Evolutionary conservation across 2,888 invertebrate genomes (phyloP).

Genomic region (Drosophila gaucha): DNA sequence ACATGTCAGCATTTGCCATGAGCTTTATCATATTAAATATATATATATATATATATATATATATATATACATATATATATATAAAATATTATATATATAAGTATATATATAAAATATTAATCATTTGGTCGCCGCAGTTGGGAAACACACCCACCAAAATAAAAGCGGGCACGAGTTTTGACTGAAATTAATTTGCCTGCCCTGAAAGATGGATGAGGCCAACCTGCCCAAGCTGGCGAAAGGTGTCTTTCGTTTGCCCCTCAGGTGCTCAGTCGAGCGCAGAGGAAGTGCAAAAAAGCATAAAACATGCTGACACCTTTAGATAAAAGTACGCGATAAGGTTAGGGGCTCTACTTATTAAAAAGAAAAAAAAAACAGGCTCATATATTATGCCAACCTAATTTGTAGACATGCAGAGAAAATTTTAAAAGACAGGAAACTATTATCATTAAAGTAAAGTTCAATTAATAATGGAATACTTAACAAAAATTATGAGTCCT

Average conservation of each 20-base stretch:
- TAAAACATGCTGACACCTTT: constrained; percentile 63
- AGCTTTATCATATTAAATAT: constrained; percentile 30
- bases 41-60: constrained; percentile 2
- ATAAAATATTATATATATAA: background rate
- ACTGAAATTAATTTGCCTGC: constrained; percentile 76
- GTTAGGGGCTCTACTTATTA: constrained; percentile 24
- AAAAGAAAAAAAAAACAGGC: background rate
- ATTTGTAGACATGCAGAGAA: background rate
- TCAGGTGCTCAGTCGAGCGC: constrained; percentile 13
- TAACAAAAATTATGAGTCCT: background rate
- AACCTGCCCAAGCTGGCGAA: constrained; percentile 36
- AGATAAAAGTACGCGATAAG: constrained; percentile 42
- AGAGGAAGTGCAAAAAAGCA: constrained; percentile 60
- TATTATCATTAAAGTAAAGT: background rate
- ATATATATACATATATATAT: constrained; percentile 13
- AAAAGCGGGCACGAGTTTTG: constrained; percentile 50
- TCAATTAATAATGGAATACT: background rate
- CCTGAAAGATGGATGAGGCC: constrained; percentile 57
- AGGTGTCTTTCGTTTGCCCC: constrained; percentile 43
- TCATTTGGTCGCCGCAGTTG: constrained; percentile 56
- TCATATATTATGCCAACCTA: constrained; percentile 6
- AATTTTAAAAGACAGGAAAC: background rate
- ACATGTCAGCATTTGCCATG: constrained; percentile 44
- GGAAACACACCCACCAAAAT: constrained; percentile 54
- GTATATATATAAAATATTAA: constrained; percentile 53